Evolutionary conservation across 2,888 invertebrate genomes (phyloP), one percentile per base, ranked within the genome.

Genomic region (Antheraea assamensis): DNA sequence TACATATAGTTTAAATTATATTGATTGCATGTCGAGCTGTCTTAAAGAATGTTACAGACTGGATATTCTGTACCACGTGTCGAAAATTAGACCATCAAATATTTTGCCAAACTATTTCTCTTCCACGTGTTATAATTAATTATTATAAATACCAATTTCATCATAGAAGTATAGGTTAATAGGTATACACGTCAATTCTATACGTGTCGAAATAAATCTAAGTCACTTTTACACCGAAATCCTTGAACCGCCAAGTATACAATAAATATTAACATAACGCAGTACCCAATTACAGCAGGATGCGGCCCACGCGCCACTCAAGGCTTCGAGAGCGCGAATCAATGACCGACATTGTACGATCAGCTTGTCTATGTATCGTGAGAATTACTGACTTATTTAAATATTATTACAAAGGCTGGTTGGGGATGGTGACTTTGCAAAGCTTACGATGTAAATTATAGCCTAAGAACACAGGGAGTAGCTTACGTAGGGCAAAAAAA

Each of bases 281-380:
- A 68, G 49, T 58, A 30, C 73, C 73, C 77, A 76, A 79, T 75
- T 73, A 78, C 76, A 77, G 80, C 83, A 81, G 80, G 83, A 81
- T 83, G 82, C 83, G 75, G 80, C 84, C 87, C 86, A 86, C 88
- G 83, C 86, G 77, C 80, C 72, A 74, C 74, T 82, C 78, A 79
- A 82, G 79, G 81, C 80, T 81, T 42, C 82, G 78, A 68, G 64
- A 66, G 79, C 82, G 83, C 83, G 77, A 83, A 87, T 85, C 85
- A 87, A 85, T 83, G 82, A 81, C 79, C 75, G 79, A 81, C 80
- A 84, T 88, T 88, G 86, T 73, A 70, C 85, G 77, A 76, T 76
- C 76, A 73, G 76, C 76, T 27, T 66, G 66, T 66, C 66, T 52
- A 52, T 71, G 19, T 17, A n/a, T 71, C 71, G 58, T 71, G 58